Evolutionary conservation across 2,797 vertebrate genomes (phyloP).

Genomic region (Threskiornis aethiopicus): DNA sequence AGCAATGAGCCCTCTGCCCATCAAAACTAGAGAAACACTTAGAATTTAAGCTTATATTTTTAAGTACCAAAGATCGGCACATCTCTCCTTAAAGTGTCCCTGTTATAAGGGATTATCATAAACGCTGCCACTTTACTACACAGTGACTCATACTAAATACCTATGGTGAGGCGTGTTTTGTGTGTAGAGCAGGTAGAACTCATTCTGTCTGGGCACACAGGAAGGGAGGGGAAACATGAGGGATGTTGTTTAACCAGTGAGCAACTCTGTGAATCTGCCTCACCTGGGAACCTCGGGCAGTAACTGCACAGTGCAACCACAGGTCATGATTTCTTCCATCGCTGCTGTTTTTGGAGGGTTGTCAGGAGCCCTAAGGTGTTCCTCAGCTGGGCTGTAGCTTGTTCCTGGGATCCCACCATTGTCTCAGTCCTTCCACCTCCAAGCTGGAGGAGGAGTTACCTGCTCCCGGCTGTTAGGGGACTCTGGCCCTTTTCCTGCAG

Average conservation of each 20-base stretch:
- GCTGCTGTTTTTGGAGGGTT: not conserved
- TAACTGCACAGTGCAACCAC: not conserved
- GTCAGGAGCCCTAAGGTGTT: not conserved
- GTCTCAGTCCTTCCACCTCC: not conserved
- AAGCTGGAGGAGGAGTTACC: fast-evolving
- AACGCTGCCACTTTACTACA: not conserved
- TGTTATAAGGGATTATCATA: not conserved
- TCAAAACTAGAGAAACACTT: not conserved
- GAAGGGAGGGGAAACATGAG: not conserved
- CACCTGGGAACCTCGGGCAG: not conserved
- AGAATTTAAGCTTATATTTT: not conserved
- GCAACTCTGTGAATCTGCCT: not conserved
- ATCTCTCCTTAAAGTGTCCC: not conserved
- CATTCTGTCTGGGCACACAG: not conserved
- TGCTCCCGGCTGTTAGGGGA: not conserved
- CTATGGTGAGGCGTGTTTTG: not conserved
- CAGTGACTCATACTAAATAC: not conserved
- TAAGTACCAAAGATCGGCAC: not conserved
- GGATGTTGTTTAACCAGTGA: not conserved
- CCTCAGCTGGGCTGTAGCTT: not conserved
- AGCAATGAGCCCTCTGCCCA: not conserved
- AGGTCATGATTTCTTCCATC: not conserved
- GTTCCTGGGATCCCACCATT: not conserved
- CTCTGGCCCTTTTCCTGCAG: not conserved
- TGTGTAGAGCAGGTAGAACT: not conserved